Evolutionary conservation across 2,113 vertebrate species (phyloP).

Genomic region (Tringa solitaria): DNA sequence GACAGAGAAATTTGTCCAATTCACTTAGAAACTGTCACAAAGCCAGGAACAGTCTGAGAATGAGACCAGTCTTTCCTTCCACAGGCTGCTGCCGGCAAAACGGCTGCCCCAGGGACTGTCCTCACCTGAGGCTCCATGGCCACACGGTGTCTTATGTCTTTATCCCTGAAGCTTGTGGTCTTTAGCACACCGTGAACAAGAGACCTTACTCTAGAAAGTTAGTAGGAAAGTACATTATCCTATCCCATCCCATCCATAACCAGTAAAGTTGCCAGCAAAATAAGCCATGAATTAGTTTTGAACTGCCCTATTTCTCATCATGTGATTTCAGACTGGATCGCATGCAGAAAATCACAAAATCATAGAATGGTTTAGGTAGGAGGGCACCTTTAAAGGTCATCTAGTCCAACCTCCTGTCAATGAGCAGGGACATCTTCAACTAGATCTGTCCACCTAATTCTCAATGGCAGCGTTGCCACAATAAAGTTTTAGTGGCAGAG

Average conservation of each 20-base stretch:
- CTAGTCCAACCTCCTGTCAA: not conserved
- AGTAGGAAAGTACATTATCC: not conserved
- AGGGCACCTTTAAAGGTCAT: not conserved
- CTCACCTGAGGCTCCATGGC: not conserved
- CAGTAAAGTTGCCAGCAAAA: not conserved
- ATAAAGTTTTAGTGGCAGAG: not conserved
- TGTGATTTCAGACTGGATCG: not conserved
- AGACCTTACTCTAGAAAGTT: not conserved
- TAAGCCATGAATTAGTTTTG: not conserved
- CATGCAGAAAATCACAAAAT: not conserved
- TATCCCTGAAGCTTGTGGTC: not conserved
- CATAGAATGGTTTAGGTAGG: not conserved
- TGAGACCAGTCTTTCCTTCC: not conserved
- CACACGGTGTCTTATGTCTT: accelerated
- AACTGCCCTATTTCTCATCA: not conserved
- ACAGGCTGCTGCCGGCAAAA: not conserved
- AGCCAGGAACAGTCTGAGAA: slow-evolving; percentile 5
- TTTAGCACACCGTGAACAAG: not conserved
- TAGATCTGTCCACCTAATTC: not conserved
- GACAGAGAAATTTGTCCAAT: not conserved
- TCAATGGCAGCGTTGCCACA: not conserved
- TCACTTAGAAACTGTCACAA: not conserved
- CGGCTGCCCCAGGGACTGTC: not conserved
- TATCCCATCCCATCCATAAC: not conserved
- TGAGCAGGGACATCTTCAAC: not conserved